phyloP scores from a whole-genome alignment of 2,797 vertebrate species.

The Eulemur albifrons region DNA sequence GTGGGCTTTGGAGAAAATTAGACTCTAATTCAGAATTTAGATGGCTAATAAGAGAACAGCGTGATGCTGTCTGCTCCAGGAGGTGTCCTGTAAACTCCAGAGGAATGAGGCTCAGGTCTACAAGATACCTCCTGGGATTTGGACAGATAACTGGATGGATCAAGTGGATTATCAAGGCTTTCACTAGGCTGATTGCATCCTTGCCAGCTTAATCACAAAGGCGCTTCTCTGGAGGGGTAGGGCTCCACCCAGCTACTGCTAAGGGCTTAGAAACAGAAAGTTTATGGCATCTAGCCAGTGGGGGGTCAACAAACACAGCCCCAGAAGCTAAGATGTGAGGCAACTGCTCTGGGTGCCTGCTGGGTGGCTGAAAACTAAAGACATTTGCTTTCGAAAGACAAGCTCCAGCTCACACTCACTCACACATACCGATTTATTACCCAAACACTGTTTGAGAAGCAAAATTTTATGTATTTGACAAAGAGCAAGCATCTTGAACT shows the following conservation, averaged over 20 bases:
- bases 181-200: constrained; percentile 71
- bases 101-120: constrained; percentile 44
- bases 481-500: constrained; percentile 12
- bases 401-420: not conserved
- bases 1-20: constrained; percentile 39
- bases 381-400: constrained; percentile 35
- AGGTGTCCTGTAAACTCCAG: constrained; percentile 32
- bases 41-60: constrained; percentile 6
- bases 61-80: not conserved
- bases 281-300: not conserved
- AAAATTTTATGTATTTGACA: constrained; percentile 51
- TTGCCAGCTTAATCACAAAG: constrained; percentile 65
- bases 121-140: constrained; percentile 54
- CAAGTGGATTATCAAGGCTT: constrained; percentile 71
- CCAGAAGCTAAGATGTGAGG: not conserved
- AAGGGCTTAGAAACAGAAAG: constrained; percentile 18
- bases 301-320: not conserved
- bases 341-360: not conserved
- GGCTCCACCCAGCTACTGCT: not conserved
- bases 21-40: constrained; percentile 57
- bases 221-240: constrained; percentile 24
- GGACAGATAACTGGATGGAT: constrained; percentile 50
- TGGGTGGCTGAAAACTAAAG: not conserved
- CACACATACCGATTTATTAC: constrained; percentile 29
- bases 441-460: constrained; percentile 49